Evolutionary conservation across 2,113 vertebrate genomes (phyloP), one percentile per base, ranked within the genome.

Genomic region (Vidua macroura): DNA sequence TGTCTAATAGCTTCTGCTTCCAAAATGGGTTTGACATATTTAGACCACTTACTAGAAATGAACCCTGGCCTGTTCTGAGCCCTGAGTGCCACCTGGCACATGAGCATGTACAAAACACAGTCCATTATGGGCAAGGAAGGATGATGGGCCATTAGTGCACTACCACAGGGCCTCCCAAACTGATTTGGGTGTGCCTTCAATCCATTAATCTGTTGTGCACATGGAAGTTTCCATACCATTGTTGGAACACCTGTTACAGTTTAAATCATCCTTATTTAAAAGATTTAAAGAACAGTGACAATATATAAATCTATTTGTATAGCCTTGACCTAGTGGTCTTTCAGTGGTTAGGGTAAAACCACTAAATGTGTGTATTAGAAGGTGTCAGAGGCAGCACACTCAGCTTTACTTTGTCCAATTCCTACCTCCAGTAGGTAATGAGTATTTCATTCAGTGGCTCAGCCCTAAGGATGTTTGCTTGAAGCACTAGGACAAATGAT

Each of bases 91-190:
- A 33, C 16, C 24, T 68, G 59, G 17, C n/a, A 39, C 15, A 17
- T 23, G 6, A 53, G 8, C 16, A 30, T 30, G 28, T 41, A 70
- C 17, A 23, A 58, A 83, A 72, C 28, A 21, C 9, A 24, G 13
- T 58, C 37, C 24, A 10, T 24, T 58, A 15, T 7, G 5, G 3
- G 6, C 52, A 70, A 70, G 37, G 48, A 59, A 55, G 53, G 25
- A 41, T 27, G 15, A 39, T 19, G 35, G 33, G 28, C 17, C 37
- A 20, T 0, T 0, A 58, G 27, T 14, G 6, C 13, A 8, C 19
- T 46, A 7, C 44, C 41, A 59, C 31, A 48, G 27, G 7, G 6
- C 35, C 6, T 90, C 28, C 9, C 37, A 73, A 15, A 39, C 5
- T 11, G 24, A 15, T 83, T 83, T 60, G 9, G 19, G 15, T 21